Base-by-base conservation (phyloP, 2,113 vertebrate species). In the Cariama cristata region DNA sequence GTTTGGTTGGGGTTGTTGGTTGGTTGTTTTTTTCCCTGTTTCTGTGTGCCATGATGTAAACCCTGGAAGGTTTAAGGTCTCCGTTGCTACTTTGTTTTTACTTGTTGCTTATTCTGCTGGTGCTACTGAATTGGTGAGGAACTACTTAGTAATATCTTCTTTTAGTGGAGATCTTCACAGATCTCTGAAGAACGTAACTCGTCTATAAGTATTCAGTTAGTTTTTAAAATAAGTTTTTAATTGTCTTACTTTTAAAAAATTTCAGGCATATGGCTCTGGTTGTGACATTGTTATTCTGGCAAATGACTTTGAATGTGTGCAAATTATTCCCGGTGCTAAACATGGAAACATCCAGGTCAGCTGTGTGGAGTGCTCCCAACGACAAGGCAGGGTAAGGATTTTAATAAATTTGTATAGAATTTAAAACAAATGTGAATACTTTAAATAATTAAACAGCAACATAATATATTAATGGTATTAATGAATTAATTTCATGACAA, bases 271-370 rank as follows among this genome's bases (percentile, higher is more conserved):
- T 49, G 99, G 99, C 95, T 99, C 99, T 18, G 99, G 99, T 67
- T 99, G 99, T 96, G 99, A 99, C 96, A 99, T 99, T 52, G 99
- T 99, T 93, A 99, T 99, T 97, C 98, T 99, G 98, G 99, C 99
- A 66, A 99, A 99, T 95, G 99, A 99, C 98, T 99, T 99, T 95
- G 99, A 99, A 98, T 99, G 99, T 97, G 99, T 99, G 79, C 99
- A 99, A 96, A 99, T 99, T 96, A 99, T 99, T 98, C 99, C 99
- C 2, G 99, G 99, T 98, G 99, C 99, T 98, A 99, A 99, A 97
- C 99, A 99, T 98, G 99, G 99, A 91, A 99, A 99, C 98, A 99
- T 99, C 95, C 99, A 99, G 97, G 99, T 99, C 98, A 99, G 99
- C 97, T 99, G 99, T 92, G 99, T 99, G 98, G 99, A 99, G 97